These are phyloP conservation scores for Tetrax tetrax DNA, from an alignment of 2,113 vertebrate species.

Conservation along the genomic window DNA sequence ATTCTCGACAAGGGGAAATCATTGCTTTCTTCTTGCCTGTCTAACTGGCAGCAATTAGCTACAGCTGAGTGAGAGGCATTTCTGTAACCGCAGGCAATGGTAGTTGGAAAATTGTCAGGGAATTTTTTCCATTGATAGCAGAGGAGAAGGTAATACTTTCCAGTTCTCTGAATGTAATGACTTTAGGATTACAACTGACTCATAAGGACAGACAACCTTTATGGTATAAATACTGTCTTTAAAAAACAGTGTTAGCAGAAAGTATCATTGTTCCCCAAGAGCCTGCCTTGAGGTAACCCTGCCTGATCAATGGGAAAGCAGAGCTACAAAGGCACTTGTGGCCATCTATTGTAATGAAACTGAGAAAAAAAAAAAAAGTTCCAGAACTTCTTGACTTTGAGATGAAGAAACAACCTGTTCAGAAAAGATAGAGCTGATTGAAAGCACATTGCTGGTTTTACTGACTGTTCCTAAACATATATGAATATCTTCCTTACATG, in stretches of 20 bases:
- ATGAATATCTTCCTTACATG: neutral
- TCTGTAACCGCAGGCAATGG: neutral
- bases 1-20: neutral
- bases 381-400: neutral
- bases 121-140: neutral
- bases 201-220: neutral
- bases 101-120: neutral
- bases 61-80: neutral
- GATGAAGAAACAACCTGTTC: neutral
- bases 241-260: neutral
- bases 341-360: neutral
- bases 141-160: neutral
- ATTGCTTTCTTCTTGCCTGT: neutral
- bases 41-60: constrained; percentile 12
- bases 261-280: neutral
- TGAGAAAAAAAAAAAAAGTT: neutral
- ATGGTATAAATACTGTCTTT: neutral
- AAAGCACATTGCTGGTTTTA: neutral
- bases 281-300: neutral
- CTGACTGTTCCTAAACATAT: neutral
- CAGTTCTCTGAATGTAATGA: neutral
- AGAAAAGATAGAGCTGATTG: neutral
- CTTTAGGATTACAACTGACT: neutral
- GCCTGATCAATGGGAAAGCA: neutral
- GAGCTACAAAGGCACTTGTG: neutral